phyloP scores from a whole-genome alignment of 2,113 vertebrate species.

The Perccottus glenii region DNA sequence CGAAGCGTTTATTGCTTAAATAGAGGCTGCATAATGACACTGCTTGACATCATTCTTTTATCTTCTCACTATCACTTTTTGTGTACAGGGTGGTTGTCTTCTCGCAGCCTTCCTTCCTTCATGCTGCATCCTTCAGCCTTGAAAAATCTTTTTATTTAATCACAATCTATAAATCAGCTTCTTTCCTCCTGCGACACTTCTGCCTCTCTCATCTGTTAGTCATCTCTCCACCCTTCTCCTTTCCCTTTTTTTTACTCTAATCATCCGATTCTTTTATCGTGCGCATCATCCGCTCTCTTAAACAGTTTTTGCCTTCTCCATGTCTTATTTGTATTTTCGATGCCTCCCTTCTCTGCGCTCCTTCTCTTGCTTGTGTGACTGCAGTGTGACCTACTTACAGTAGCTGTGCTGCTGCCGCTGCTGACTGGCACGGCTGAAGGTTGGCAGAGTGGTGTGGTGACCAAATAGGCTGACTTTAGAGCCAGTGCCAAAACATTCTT shows the following conservation, averaged over 20 bases:
- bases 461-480: conserved; percentile 43
- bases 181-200: conserved; percentile 24
- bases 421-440: conserved; percentile 64
- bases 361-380: conserved; percentile 49
- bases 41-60: conserved; percentile 19
- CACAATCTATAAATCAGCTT: conserved; percentile 31
- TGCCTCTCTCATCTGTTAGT: conserved; percentile 22
- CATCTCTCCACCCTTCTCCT: conserved; percentile 11
- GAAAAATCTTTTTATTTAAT: conserved; percentile 23
- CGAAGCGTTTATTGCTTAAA: conserved; percentile 3
- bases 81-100: conserved; percentile 11
- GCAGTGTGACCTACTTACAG: conserved; percentile 79
- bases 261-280: conserved; percentile 33
- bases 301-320: conserved; percentile 13
- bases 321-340: conserved; percentile 19
- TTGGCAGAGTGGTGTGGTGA: conserved; percentile 57
- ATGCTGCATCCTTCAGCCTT: conserved; percentile 19
- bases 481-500: conserved; percentile 30
- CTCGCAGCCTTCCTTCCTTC: conserved; percentile 14
- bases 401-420: conserved; percentile 54
- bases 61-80: conserved; percentile 25
- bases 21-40: conserved; percentile 9
- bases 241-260: conserved; percentile 6
- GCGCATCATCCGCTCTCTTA: conserved; percentile 12
- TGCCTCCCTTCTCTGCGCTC: conserved; percentile 24